Conservation (phyloP, 2,888 invertebrate genomes). For the Hyposoter didymator region DNA sequence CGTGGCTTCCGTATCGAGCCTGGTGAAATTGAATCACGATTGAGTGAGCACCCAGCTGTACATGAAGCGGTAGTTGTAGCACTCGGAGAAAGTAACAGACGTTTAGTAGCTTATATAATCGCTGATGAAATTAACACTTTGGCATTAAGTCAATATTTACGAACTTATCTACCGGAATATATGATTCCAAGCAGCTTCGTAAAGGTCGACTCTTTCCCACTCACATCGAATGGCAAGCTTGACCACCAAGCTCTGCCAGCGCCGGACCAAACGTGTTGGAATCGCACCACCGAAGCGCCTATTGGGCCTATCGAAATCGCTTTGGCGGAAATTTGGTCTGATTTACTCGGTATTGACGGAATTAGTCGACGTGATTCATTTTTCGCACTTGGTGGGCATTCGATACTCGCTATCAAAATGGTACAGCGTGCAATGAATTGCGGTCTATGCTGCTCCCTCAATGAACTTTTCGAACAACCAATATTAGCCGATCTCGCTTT, state of each 20-base stretch:
- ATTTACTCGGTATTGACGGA: neutral
- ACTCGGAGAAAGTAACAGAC: neutral
- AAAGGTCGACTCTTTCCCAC: constrained; percentile 1
- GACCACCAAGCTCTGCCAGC: neutral
- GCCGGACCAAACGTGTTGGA: neutral
- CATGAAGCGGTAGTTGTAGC: neutral
- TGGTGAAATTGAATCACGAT: constrained; percentile 3
- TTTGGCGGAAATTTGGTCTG: constrained; percentile 30
- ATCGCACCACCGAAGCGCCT: neutral
- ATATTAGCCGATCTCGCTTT: neutral
- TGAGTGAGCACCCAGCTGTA: neutral
- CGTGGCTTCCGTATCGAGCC: constrained; percentile 22
- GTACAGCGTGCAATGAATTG: constrained; percentile 13
- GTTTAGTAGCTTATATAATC: constrained; percentile 14
- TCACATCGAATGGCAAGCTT: constrained; percentile 23
- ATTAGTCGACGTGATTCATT: constrained; percentile 16
- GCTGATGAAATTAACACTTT: neutral
- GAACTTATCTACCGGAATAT: constrained; percentile 3
- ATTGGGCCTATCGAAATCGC: constrained; percentile 1
- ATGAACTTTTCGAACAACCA: constrained; percentile 29
- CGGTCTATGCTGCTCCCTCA: constrained; percentile 8
- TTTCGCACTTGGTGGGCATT: constrained; percentile 24
- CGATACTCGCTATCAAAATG: constrained; percentile 18
- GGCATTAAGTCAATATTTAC: neutral
- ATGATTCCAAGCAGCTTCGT: constrained; percentile 19